Evolutionary conservation across 2,797 vertebrate species (phyloP), one percentile per base, ranked within the genome.

Genomic region (Fistularia tabacaria): DNA sequence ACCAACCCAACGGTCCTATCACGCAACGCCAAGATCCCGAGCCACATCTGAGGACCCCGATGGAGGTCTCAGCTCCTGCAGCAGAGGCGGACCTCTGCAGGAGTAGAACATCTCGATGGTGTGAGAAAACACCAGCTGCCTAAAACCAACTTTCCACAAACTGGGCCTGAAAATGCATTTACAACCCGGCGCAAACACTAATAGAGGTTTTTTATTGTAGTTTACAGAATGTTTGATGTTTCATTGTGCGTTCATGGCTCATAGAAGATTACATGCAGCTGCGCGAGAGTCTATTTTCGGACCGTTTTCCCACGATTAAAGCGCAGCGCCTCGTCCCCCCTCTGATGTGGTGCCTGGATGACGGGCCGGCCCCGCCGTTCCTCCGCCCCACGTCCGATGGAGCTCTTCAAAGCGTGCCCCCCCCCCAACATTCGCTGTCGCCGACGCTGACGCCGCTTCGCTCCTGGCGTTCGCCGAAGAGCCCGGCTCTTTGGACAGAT

Each of bases 241-340:
- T 73, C 77, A 71, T 61, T 71, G 67, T 62, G 52, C 77, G 36
- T 38, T 77, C 79, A 69, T 56, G 71, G 68, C 61, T 52, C 76
- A 25, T 42, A 49, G 51, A 11, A 72, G 73, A 88, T 89, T 79
- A 79, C 74, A 81, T 51, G 57, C 85, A 84, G 82, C 76, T 84
- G 81, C 69, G 49, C 41, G 38, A 69, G 0, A 37, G 14, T 57
- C 71, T 88, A 81, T 85, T 90, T 80, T 81, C 58, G 71, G 77
- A 58, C 10, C 8, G 59, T 76, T 79, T 85, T 79, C 83, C 80
- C 80, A 84, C 73, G 58, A 76, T 82, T 83, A 74, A 64, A 83
- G 62, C 46, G 12, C 50, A 73, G 46, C 70, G 63, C 54, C 69
- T 71, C 55, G 62, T 69, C 57, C 59, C 58, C 51, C 11, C 59